Percentiles rank a stretch among this genome's conserved stretches.
phyloP scores from a whole-genome alignment of 1,140 invertebrate species.

The Drosophila simulans region DNA sequence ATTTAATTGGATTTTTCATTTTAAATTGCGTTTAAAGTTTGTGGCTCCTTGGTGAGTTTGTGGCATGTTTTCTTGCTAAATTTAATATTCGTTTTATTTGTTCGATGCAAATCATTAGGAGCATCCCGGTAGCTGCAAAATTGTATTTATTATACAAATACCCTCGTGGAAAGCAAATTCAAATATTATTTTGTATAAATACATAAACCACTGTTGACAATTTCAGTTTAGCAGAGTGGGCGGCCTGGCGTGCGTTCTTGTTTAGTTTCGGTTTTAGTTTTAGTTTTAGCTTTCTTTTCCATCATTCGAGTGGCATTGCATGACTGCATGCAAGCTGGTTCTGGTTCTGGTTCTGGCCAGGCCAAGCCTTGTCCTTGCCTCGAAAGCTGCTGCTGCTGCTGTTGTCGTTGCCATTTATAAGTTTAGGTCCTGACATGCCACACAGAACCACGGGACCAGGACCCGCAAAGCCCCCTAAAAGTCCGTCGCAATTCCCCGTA shows the following conservation, averaged over 20 bases:
- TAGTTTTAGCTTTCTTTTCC: slow-evolving; percentile 18
- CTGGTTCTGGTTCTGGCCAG: slow-evolving; percentile 13
- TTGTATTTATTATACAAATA: slow-evolving; percentile 16
- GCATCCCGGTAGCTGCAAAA: neutral
- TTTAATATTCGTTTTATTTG: neutral
- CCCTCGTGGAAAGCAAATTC: neutral
- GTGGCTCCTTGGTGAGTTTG: no score
- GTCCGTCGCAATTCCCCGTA: slow-evolving; percentile 4
- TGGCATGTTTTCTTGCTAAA: neutral
- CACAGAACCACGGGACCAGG: slow-evolving; percentile 39
- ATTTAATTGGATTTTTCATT: neutral
- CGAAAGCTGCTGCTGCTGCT: slow-evolving; percentile 30
- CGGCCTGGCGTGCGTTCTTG: slow-evolving; percentile 59
- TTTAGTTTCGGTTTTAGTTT: slow-evolving; percentile 52
- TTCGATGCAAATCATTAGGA: neutral
- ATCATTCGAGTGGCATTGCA: slow-evolving; percentile 70
- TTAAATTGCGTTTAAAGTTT: neutral
- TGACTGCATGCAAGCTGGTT: slow-evolving; percentile 69
- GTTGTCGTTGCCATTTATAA: slow-evolving; percentile 70
- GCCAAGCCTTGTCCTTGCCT: slow-evolving; percentile 67
- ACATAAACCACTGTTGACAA: slow-evolving; percentile 53
- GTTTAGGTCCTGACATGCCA: slow-evolving; percentile 62
- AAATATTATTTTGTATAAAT: slow-evolving; percentile 36
- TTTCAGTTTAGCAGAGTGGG: slow-evolving; percentile 31
- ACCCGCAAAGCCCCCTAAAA: slow-evolving; percentile 25